Evolutionary conservation across 2,113 vertebrate genomes (phyloP).

Genomic region (Zosterops pallidus): DNA sequence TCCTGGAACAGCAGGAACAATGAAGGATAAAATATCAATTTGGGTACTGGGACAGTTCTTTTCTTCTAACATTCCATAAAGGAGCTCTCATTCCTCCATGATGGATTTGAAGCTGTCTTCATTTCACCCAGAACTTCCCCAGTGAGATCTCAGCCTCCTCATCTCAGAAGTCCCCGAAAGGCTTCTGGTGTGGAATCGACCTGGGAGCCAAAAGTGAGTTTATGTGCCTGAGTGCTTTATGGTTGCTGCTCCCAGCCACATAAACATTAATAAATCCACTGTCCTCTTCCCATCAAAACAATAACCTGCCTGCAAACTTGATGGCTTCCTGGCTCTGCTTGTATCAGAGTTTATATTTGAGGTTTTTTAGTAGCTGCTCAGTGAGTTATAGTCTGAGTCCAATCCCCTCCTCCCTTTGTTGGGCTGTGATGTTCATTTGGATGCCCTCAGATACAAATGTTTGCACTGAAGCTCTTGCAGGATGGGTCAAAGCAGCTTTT

Average conservation of each 20-base stretch:
- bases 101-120: background rate
- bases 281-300: background rate
- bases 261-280: constrained; percentile 8
- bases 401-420: background rate
- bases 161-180: background rate
- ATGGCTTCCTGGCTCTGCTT: background rate
- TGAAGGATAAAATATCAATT: background rate
- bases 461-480: background rate
- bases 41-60: background rate
- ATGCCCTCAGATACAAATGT: background rate
- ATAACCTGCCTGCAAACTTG: background rate
- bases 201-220: background rate
- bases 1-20: background rate
- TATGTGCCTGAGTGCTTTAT: background rate
- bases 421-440: background rate
- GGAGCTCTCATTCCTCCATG: background rate
- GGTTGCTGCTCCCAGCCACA: background rate
- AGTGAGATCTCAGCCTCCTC: background rate
- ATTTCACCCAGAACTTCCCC: background rate
- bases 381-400: background rate
- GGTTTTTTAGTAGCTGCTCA: background rate
- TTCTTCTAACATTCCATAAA: background rate
- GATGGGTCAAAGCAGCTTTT: background rate
- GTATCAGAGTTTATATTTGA: background rate
- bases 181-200: background rate